Conservation (phyloP, 1,140 invertebrate genomes). For the Patella vulgata region DNA sequence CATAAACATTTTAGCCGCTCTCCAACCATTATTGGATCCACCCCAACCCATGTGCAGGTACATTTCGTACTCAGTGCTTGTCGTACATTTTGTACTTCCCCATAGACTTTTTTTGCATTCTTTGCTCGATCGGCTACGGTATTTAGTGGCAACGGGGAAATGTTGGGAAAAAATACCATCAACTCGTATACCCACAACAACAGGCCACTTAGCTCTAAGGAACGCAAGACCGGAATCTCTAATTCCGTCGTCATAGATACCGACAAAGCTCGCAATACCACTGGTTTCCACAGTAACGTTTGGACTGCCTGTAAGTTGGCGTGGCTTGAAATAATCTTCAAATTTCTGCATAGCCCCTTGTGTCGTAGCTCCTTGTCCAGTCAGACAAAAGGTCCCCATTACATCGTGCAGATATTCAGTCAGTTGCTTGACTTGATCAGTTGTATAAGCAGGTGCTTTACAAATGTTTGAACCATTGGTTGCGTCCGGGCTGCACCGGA, state of each 20-base stretch:
- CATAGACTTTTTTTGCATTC: slow-evolving; percentile 7
- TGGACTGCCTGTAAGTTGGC: slow-evolving; percentile 13
- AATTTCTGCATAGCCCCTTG: slow-evolving; percentile 20
- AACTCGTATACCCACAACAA: slow-evolving; percentile 24
- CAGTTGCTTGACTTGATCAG: slow-evolving; percentile 3
- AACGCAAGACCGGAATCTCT: slow-evolving; percentile 4
- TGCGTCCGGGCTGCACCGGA: slow-evolving; percentile 21
- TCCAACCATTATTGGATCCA: slow-evolving; percentile 11
- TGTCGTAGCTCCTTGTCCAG: slow-evolving; percentile 17
- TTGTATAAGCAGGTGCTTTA: slow-evolving; percentile 10
- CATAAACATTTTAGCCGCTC: slow-evolving; percentile 22
- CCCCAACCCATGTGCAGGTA: slow-evolving; percentile 30
- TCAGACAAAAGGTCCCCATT: slow-evolving; percentile 26
- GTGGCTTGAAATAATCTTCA: slow-evolving; percentile 20
- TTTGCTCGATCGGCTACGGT: slow-evolving; percentile 11
- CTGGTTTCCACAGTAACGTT: slow-evolving; percentile 2
- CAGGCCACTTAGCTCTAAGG: slow-evolving; percentile 24
- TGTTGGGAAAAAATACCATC: slow-evolving; percentile 21
- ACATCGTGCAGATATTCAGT: not conserved
- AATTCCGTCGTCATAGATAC: slow-evolving; percentile 3
- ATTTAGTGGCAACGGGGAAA: slow-evolving; percentile 30
- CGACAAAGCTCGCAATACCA: not conserved
- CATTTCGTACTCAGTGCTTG: slow-evolving; percentile 18
- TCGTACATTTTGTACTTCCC: slow-evolving; percentile 4
- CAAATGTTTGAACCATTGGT: slow-evolving; percentile 14